Evolutionary conservation across 2,113 vertebrate species (phyloP), one percentile per base, ranked within the genome.

Genomic region (Lagopus muta): DNA sequence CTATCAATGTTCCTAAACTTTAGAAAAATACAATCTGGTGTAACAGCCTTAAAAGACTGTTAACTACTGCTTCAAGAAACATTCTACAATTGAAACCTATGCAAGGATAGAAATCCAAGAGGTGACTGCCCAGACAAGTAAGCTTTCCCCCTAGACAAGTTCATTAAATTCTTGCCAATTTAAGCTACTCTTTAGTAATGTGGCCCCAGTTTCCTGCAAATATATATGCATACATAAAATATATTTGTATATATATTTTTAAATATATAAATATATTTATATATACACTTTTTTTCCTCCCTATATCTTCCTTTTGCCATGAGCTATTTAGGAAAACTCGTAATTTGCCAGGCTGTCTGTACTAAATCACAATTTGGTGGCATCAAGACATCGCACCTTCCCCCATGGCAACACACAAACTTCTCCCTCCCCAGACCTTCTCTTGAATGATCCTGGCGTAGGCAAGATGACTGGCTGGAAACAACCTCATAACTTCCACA

Each of bases 1-100:
- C 96, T 95, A 95, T 95, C 95, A 96, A 96, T 96, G 95, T 83
- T 96, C 95, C 95, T 95, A 96, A 93, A 88, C 93, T 96, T 96
- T 96, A 96, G 93, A 96, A 96, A 96, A 96, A 96, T 96, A 95
- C 95, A 95, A 92, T 94, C 96, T 96, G 93, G 88, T 78, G 61
- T 72, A 94, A 42, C 93, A 94, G 73, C 76, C 88, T 79, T 81
- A 30, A 86, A 50, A 90, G 92, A 86, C 43, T 88, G 85, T 88
- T 95, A 92, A 92, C 88, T 96, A 86, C 69, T 64, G 86, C 82
- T 71, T 69, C 65, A 40, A 93, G 82, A 73, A 82, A 52, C 54
- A 85, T 75, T 87, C 74, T 91, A 65, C 71, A 61, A 91, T 78
- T 87, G 78, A 75, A 94, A 78, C 40, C 43, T 83, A 42, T 2